phyloP scores from a whole-genome alignment of 2,888 invertebrate genomes.

The Ormyrus labotus region DNA sequence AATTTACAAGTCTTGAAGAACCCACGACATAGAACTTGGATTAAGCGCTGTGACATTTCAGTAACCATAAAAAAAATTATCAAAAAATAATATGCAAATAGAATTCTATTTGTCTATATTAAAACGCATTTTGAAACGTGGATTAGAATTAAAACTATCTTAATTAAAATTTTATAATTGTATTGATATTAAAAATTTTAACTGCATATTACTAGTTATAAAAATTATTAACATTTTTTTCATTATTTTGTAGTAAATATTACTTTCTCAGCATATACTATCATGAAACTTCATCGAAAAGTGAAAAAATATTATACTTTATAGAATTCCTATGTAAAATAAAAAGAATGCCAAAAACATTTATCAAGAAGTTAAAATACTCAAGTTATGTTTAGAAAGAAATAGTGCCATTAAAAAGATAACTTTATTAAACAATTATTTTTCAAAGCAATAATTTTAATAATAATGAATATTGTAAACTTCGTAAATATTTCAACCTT shows the following conservation, averaged over 20 bases:
- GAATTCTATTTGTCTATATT: conserved; percentile 7
- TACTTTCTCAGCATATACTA: conserved; percentile 17
- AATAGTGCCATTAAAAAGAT: conserved; percentile 45
- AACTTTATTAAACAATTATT: conserved; percentile 4
- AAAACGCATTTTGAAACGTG: conserved; percentile 7
- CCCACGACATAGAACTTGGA: conserved; percentile 46
- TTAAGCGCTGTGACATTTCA: background rate
- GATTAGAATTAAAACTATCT: conserved; percentile 6
- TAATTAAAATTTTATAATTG: conserved; percentile 13
- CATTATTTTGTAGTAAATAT: conserved; percentile 1
- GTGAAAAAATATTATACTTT: conserved; percentile 4
- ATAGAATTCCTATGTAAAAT: background rate
- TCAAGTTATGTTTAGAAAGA: conserved; percentile 20
- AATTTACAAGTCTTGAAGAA: conserved; percentile 73
- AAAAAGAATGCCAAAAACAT: conserved; percentile 30
- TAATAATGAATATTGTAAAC: background rate
- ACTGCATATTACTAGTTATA: background rate
- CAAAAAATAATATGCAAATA: background rate
- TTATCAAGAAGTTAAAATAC: conserved; percentile 17
- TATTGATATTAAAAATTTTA: background rate
- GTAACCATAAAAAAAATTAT: conserved; percentile 7
- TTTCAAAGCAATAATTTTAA: background rate
- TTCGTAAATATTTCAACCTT: background rate
- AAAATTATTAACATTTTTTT: background rate
- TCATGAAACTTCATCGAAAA: background rate